Percentiles rank a stretch among this genome's conserved stretches.
phyloP scores from a whole-genome alignment of 2,888 invertebrate genomes.

The Phaedon cochleariae region DNA sequence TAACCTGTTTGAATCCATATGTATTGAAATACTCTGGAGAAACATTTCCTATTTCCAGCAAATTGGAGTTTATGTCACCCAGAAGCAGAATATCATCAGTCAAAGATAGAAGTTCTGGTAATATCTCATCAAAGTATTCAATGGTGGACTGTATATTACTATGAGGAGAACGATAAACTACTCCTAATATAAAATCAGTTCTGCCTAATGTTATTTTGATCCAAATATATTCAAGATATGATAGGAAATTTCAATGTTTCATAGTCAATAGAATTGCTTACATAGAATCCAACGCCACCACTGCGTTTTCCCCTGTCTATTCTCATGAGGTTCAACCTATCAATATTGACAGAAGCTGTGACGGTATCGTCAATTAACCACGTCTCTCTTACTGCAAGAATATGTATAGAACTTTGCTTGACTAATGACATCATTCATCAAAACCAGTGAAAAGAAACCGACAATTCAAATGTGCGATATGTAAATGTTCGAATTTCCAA shows the following conservation, averaged over 20 bases:
- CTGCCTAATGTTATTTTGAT: neutral
- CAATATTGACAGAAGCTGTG: neutral
- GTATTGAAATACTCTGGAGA: neutral
- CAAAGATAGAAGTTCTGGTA: neutral
- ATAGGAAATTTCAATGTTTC: neutral
- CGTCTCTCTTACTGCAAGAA: neutral
- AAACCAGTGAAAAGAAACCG: neutral
- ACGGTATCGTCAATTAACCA: neutral
- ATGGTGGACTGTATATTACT: neutral
- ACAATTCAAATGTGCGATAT: slow-evolving; percentile 4
- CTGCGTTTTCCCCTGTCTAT: neutral
- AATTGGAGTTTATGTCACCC: neutral
- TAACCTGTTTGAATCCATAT: neutral
- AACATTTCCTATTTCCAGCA: neutral
- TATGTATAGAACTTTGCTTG: neutral
- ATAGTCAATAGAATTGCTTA: neutral
- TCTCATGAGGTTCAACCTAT: neutral
- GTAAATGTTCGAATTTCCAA: neutral
- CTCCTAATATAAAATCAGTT: neutral
- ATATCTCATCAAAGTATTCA: neutral
- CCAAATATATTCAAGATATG: neutral
- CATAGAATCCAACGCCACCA: neutral
- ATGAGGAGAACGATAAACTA: neutral
- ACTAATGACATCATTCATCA: neutral
- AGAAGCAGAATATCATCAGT: neutral